These are phyloP conservation scores for Myotis yumanensis DNA, from an alignment of 2,113 vertebrate genomes.

Conservation along the genomic window DNA sequence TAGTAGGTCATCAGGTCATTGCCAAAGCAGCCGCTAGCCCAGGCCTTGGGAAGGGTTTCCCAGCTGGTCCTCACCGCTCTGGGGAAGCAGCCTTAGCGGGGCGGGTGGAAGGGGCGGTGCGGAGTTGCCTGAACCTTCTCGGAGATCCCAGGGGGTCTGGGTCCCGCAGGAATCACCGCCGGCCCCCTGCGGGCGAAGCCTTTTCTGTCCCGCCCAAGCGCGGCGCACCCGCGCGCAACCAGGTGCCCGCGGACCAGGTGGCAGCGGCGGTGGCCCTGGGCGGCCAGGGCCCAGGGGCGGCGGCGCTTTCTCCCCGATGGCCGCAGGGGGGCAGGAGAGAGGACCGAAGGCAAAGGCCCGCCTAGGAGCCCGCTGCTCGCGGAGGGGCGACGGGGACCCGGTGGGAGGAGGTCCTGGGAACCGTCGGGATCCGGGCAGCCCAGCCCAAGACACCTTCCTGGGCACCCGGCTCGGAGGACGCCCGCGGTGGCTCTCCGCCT, in stretches of 20 bases:
- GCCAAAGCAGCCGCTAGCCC: neutral
- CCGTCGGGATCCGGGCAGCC: neutral
- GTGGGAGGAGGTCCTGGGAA: rapidly evolving
- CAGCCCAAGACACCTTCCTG: neutral
- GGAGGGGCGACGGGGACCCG: rapidly evolving
- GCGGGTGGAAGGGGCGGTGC: rapidly evolving
- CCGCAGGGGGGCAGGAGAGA: constrained; percentile 67
- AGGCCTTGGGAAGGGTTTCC: neutral
- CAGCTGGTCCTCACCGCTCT: neutral
- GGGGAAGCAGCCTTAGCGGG: neutral
- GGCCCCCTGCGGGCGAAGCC: too few relatives aligned
- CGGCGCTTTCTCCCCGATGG: neutral
- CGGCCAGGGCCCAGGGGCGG: rapidly evolving
- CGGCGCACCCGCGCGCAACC: neutral
- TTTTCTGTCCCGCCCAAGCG: neutral
- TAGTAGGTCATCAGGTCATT: rapidly evolving
- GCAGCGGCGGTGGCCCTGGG: rapidly evolving
- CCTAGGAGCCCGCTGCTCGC: too few relatives aligned
- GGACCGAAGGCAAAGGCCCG: rapidly evolving
- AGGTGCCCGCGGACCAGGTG: too few relatives aligned
- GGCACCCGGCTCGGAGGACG: neutral
- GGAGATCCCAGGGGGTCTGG: neutral
- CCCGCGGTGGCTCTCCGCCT: rapidly evolving
- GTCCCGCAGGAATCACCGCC: neutral
- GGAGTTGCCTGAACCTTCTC: neutral